Conservation (phyloP, 2,113 vertebrate species). For the Rhineura floridana region DNA sequence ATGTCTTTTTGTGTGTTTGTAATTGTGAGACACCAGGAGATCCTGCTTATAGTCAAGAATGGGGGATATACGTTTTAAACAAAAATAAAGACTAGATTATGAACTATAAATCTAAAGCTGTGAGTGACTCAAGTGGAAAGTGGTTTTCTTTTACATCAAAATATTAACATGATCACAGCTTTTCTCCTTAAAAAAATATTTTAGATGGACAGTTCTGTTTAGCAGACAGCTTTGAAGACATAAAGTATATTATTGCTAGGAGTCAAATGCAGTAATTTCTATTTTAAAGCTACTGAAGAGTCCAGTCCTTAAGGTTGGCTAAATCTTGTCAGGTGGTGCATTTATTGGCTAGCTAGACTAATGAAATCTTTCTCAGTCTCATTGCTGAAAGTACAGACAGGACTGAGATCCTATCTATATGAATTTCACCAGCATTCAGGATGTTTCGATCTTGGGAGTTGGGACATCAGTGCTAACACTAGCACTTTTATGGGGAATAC, state of each 20-base stretch:
- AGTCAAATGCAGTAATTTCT: background rate
- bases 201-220: background rate
- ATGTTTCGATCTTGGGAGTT: background rate
- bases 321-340: background rate
- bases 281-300: background rate
- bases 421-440: background rate
- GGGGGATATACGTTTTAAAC: background rate
- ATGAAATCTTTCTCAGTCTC: background rate
- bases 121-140: background rate
- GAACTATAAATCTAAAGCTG: background rate
- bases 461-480: background rate
- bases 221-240: background rate
- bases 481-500: background rate
- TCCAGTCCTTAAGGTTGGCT: background rate
- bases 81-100: background rate
- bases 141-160: background rate
- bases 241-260: background rate
- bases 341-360: background rate
- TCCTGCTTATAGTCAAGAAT: background rate
- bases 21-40: background rate
- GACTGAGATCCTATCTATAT: background rate
- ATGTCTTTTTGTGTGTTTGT: background rate
- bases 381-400: background rate
- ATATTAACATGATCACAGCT: background rate
- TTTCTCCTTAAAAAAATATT: background rate